These are phyloP conservation scores for Zootermopsis nevadensis DNA, from an alignment of 2,888 invertebrate species.

Conservation along the genomic window DNA sequence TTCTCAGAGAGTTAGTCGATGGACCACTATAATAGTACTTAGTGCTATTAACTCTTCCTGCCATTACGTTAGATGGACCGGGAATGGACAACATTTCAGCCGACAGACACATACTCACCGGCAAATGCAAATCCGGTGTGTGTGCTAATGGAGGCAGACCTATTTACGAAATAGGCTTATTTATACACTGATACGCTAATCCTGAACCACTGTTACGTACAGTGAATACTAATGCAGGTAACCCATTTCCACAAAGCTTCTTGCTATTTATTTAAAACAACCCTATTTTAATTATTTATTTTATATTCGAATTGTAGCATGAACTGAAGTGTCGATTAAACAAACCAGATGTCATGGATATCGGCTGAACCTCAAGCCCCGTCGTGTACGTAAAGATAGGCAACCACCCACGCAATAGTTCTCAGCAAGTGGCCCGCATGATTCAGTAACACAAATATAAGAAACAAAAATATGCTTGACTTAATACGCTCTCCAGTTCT, in stretches of 20 bases:
- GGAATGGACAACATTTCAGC: not conserved
- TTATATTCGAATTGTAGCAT: not conserved
- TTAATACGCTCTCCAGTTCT: no score
- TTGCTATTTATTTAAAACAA: not conserved
- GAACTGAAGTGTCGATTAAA: no score
- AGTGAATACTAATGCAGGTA: not conserved
- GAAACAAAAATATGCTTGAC: no score
- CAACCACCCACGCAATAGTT: no score
- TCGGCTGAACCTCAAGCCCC: no score
- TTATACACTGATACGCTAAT: not conserved
- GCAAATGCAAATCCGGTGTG: not conserved
- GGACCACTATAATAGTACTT: not conserved
- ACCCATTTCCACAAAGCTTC: not conserved
- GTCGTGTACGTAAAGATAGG: no score
- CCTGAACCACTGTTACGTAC: not conserved
- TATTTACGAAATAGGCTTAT: not conserved
- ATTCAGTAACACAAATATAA: no score
- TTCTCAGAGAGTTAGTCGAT: no score
- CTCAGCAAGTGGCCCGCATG: no score
- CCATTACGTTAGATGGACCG: not conserved
- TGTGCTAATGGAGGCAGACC: not conserved
- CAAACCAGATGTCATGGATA: no score
- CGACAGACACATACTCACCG: not conserved
- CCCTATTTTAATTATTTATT: not conserved
- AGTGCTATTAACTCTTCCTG: not conserved